Conservation (phyloP, 2,888 invertebrate genomes). For the Melitaea athalia region DNA sequence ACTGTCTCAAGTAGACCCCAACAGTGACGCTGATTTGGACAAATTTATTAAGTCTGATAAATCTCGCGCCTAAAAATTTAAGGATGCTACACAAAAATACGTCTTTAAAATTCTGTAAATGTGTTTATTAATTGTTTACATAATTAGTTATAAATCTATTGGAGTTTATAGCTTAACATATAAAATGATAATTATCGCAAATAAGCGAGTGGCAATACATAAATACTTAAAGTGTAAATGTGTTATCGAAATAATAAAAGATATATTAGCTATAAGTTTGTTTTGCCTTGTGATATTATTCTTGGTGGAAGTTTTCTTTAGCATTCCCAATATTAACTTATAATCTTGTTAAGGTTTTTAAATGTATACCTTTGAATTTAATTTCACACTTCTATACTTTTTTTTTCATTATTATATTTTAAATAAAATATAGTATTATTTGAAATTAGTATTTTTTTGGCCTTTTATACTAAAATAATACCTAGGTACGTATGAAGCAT, state of each 20-base stretch:
- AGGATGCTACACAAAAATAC: background rate
- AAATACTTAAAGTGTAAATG: constrained; percentile 4
- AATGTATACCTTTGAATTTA: constrained; percentile 15
- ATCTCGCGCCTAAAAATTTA: constrained; percentile 60
- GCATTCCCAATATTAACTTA: constrained; percentile 27
- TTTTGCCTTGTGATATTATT: constrained; percentile 27
- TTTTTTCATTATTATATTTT: constrained; percentile 6
- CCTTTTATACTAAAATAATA: background rate
- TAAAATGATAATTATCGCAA: background rate
- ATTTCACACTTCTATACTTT: constrained; percentile 1
- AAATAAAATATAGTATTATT: constrained; percentile 18
- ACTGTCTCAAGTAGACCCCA: constrained; percentile 92
- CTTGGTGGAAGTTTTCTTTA: constrained; percentile 31
- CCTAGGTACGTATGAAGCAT: too few species aligned
- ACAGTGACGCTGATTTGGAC: constrained; percentile 89
- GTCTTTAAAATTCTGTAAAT: background rate
- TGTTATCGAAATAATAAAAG: constrained; percentile 22
- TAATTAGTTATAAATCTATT: background rate
- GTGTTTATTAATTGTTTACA: background rate
- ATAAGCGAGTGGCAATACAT: constrained; percentile 5
- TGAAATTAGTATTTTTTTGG: background rate
- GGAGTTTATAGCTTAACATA: background rate
- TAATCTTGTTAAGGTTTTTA: constrained; percentile 7
- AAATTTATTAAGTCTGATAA: constrained; percentile 88
- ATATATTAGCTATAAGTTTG: constrained; percentile 23